Conservation (phyloP, 2,797 vertebrate species). For the Carcharodon carcharias region DNA sequence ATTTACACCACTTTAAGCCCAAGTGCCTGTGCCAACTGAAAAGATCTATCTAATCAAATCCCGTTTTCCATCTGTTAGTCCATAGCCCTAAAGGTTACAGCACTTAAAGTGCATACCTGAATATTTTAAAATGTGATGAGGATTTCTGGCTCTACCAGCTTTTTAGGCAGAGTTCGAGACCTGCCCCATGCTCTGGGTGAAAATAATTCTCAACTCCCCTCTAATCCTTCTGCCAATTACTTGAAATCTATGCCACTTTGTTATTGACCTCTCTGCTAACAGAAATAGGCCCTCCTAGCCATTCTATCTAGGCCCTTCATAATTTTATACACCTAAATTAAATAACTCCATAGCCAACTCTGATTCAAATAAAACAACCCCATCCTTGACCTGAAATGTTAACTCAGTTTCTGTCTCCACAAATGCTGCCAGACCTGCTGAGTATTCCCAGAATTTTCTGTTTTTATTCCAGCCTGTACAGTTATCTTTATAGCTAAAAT, state of each 20-base stretch:
- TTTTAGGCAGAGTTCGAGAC: not conserved
- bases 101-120: not conserved
- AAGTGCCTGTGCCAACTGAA: not conserved
- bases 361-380: not conserved
- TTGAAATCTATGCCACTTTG: not conserved
- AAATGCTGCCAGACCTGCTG: not conserved
- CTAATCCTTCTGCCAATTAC: not conserved
- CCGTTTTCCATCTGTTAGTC: not conserved
- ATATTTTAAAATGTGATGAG: not conserved
- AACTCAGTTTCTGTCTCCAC: not conserved
- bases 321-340: not conserved
- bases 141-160: too few species aligned
- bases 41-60: not conserved
- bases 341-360: not conserved
- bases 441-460: not conserved
- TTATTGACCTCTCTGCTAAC: not conserved
- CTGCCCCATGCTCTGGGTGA: not conserved
- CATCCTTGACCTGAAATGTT: not conserved
- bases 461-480: not conserved
- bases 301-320: not conserved
- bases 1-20: not conserved
- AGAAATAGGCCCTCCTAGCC: not conserved
- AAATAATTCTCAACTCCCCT: not conserved
- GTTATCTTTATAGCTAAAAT: too few species aligned
- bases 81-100: not conserved